Evolutionary conservation across 2,888 invertebrate genomes (phyloP).

Genomic region (Neoitamus cyanurus): DNA sequence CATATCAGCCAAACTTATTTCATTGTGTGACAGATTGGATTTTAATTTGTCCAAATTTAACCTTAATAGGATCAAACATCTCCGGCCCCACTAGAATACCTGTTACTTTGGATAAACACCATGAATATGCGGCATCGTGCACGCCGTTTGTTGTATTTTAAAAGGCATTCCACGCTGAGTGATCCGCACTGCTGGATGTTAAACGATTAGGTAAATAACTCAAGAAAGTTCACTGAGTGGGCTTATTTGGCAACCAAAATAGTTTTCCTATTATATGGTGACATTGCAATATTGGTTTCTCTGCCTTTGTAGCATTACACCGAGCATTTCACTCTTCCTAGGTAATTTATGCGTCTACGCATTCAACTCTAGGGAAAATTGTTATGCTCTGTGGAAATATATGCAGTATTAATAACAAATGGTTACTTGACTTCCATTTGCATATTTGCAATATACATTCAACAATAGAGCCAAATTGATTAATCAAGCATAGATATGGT

Average conservation of each 20-base stretch:
- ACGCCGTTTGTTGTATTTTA: neutral
- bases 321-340: too few relatives aligned
- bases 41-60: neutral
- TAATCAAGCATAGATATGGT: too few relatives aligned
- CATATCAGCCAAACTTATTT: neutral
- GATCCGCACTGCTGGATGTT: neutral
- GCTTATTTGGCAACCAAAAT: slow-evolving; percentile 9
- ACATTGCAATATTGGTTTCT: neutral
- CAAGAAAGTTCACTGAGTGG: neutral
- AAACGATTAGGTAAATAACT: neutral
- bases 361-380: too few relatives aligned
- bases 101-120: neutral
- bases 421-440: too few relatives aligned
- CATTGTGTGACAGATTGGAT: neutral
- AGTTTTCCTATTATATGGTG: neutral
- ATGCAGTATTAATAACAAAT: too few relatives aligned
- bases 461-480: too few relatives aligned
- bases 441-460: too few relatives aligned
- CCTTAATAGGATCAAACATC: neutral
- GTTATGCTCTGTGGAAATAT: too few relatives aligned
- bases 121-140: neutral
- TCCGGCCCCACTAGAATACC: neutral
- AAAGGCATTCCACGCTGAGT: neutral
- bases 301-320: neutral
- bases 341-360: too few relatives aligned